A percentile compares a stretch with the other conserved stretches of the same genome.
Conservation (phyloP, 2,113 vertebrate genomes). For the Nanger granti region DNA sequence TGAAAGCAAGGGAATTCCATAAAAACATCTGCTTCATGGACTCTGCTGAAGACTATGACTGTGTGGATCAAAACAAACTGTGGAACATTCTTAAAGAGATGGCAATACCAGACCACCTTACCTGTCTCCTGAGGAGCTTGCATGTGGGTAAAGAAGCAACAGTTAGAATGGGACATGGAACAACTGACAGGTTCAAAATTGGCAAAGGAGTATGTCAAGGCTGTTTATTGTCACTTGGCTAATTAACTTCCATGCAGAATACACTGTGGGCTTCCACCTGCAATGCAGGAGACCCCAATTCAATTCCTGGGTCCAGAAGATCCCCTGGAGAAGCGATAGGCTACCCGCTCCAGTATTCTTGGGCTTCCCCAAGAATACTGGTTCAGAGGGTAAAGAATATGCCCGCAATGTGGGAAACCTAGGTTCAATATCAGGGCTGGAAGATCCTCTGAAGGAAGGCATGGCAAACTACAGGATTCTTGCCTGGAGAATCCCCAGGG, state of each 20-base stretch:
- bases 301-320: too few relatives aligned
- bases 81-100: background rate
- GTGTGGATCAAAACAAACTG: background rate
- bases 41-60: background rate
- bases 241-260: background rate
- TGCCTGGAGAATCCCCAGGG: background rate
- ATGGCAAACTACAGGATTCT: background rate
- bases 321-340: background rate
- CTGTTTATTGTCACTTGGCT: background rate
- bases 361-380: background rate
- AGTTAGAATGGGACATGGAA: background rate
- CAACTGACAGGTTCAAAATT: background rate
- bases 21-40: background rate
- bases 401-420: background rate
- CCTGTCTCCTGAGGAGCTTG: background rate
- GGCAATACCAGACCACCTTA: background rate
- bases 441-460: background rate
- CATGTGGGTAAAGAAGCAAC: background rate
- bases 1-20: background rate
- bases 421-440: accelerated
- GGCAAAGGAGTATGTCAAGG: background rate
- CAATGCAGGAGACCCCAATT: too few relatives aligned
- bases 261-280: background rate
- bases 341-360: background rate
- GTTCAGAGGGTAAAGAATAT: background rate